Evolutionary conservation across 2,113 vertebrate species (phyloP).

Genomic region (Formicarius rufipectus): DNA sequence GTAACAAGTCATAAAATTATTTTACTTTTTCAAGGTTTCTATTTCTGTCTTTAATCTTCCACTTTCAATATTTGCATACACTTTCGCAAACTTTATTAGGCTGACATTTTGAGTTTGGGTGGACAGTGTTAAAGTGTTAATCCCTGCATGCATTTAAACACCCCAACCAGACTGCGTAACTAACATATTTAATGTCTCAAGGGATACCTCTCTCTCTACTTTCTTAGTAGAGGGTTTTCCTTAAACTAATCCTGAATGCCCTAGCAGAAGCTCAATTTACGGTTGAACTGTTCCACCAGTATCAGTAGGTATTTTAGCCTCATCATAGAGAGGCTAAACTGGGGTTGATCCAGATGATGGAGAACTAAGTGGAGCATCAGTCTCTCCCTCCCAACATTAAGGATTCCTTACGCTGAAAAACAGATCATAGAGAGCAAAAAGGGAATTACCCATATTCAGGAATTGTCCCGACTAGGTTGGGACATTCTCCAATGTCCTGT

Average conservation of each 20-base stretch:
- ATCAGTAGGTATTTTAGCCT: background rate
- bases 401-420: background rate
- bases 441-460: background rate
- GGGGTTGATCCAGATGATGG: background rate
- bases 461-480: background rate
- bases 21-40: background rate
- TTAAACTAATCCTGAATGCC: background rate
- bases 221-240: background rate
- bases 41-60: constrained; percentile 11
- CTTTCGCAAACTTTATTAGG: constrained; percentile 14
- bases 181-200: background rate
- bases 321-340: background rate
- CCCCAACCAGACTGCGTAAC: background rate
- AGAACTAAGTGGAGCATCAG: background rate
- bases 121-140: constrained; percentile 18
- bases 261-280: background rate
- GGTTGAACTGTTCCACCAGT: background rate
- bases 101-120: background rate
- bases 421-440: background rate
- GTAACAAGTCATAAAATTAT: constrained; percentile 6
- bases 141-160: constrained; percentile 13
- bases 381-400: background rate
- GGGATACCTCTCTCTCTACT: background rate
- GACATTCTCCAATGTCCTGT: background rate
- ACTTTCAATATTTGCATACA: constrained; percentile 18